Conservation (phyloP, 2,113 vertebrate species). For the Pluvianellus socialis region DNA sequence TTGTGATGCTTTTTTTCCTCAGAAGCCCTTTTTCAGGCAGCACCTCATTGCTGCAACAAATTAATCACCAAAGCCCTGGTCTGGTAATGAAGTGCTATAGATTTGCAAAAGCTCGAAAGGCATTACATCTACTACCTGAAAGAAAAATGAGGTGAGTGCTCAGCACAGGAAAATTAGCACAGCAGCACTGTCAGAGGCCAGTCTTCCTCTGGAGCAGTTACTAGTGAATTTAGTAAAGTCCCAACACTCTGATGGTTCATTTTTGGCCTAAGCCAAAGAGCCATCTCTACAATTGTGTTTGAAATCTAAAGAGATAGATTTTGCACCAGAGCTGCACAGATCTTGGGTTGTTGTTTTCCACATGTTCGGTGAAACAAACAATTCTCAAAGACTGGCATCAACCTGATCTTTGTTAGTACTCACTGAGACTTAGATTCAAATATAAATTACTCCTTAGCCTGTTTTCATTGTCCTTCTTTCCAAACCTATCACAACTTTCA, state of each 20-base stretch:
- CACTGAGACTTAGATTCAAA: neutral
- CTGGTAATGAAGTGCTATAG: constrained; percentile 62
- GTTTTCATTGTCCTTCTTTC: neutral
- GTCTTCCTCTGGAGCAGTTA: neutral
- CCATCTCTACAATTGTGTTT: neutral
- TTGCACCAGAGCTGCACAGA: neutral
- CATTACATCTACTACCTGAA: constrained; percentile 35
- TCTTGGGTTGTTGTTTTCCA: neutral
- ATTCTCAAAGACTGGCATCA: neutral
- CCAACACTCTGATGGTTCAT: neutral
- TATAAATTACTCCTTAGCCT: neutral
- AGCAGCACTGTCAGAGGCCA: neutral
- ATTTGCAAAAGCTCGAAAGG: constrained; percentile 19
- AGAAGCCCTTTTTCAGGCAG: constrained; percentile 48
- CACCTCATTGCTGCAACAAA: constrained; percentile 54
- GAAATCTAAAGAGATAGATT: neutral
- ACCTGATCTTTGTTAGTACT: neutral
- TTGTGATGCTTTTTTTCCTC: constrained; percentile 4
- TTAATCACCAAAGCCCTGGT: constrained; percentile 36
- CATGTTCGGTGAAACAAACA: neutral
- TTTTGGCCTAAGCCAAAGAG: neutral
- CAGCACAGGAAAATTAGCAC: constrained; percentile 15
- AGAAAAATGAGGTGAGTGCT: constrained; percentile 53
- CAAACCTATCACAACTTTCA: neutral
- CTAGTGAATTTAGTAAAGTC: neutral